Conservation (phyloP, 2,888 invertebrate genomes). For the Caenorhabditis sp. region DNA sequence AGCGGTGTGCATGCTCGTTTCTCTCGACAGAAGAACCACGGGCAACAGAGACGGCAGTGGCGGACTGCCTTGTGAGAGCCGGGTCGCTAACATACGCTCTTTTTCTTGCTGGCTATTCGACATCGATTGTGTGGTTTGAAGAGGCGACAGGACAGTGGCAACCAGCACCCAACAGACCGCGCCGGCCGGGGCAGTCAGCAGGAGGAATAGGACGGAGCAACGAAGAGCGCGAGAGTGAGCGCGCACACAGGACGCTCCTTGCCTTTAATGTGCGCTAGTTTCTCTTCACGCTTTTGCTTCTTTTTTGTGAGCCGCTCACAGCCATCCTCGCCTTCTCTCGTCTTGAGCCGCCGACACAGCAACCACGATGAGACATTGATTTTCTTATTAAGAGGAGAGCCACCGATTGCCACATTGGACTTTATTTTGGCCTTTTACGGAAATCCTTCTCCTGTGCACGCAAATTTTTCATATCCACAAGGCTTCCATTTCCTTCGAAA, state of each 20-base stretch:
- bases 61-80: no score
- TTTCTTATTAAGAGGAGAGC: not conserved
- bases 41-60: not conserved
- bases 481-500: no score
- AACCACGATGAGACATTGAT: not conserved
- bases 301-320: not conserved
- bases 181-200: not conserved
- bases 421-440: no score
- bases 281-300: not conserved
- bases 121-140: slow-evolving; percentile 5
- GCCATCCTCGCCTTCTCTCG: not conserved
- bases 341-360: not conserved
- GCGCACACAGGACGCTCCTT: not conserved
- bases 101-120: not conserved
- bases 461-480: no score
- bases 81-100: not conserved
- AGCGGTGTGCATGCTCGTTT: not conserved
- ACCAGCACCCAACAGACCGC: slow-evolving; percentile 2
- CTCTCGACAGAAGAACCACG: not conserved
- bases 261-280: not conserved
- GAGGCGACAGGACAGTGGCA: slow-evolving; percentile 1
- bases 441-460: no score
- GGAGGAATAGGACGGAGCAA: not conserved
- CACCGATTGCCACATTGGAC: no score
- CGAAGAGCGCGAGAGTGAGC: not conserved